Base-by-base conservation (phyloP, 1,140 invertebrate genomes). In the Drosophila orosa region DNA sequence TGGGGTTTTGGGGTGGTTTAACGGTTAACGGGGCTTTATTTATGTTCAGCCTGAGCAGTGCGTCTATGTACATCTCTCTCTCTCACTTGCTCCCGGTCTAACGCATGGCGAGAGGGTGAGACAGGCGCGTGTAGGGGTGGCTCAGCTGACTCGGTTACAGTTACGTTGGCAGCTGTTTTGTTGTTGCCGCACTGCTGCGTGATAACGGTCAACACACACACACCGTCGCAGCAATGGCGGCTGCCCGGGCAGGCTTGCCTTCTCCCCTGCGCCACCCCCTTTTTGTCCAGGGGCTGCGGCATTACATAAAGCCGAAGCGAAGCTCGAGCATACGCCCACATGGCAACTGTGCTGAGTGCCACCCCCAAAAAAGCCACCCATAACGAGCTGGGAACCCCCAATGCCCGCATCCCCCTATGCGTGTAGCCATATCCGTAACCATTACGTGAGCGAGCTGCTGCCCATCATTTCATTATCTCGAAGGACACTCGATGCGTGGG, bases 391-490 rank as follows among this genome's bases (percentile, higher is more conserved):
- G 31, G 31, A 22, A 19, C 40, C 39, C 45, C 50, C 42, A 24
- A 35, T 15, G 10, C 48, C 33, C 67, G 48, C 37, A 76, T 76
- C 40, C 29, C 40, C 39, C 22, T 50, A 45, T 54, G 22, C 29
- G 25, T 22, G 54, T 68, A 69, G 37, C 55, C 74, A 66, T 65
- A 54, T 74, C 55, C 42, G 62, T 40, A 48, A 65, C 59, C 72
- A 63, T 75, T 74, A 65, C 59, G 52, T 75, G 72, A 65, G 58
- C 71, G 39, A 47, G 58, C 37, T 58, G 50, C 54, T 72, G 69
- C 58, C 58, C 45, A 78, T 72, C 60, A 82, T 82, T 82, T 83
- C 69, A 80, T 80, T 75, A 89, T 73, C 84, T 83, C 52, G 72
- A 73, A 87, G 84, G 83, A 87, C 76, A 77, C 75, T 75, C 60